These are phyloP conservation scores for Reinhardtius hippoglossoides DNA, from an alignment of 2,113 vertebrate genomes.

Conservation along the genomic window DNA sequence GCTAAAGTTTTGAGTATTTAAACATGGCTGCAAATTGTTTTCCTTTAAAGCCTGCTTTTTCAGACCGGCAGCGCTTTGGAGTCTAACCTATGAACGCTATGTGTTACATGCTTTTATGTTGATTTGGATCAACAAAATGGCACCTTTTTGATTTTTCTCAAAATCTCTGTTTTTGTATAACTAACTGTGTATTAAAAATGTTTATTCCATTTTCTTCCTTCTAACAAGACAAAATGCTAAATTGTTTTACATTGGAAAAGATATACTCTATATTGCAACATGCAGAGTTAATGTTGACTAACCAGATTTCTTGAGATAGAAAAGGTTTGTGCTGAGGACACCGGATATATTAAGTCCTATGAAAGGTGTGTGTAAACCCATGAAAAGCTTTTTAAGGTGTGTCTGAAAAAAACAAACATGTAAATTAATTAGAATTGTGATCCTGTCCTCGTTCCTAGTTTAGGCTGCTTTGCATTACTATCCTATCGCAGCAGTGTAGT, in stretches of 20 bases:
- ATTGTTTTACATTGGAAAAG: slow-evolving; percentile 19
- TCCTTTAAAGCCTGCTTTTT: slow-evolving; percentile 47
- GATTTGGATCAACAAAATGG: slow-evolving; percentile 55
- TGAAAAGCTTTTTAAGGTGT: slow-evolving; percentile 8
- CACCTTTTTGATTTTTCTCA: slow-evolving; percentile 31
- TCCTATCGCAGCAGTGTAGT: slow-evolving; percentile 19
- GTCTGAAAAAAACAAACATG: slow-evolving; percentile 11
- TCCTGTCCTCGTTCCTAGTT: slow-evolving; percentile 13
- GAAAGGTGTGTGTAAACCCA: slow-evolving; percentile 24
- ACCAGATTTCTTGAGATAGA: slow-evolving; percentile 27
- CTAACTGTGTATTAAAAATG: slow-evolving; percentile 38
- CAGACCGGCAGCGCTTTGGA: slow-evolving; percentile 40
- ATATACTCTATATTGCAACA: slow-evolving; percentile 5
- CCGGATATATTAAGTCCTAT: slow-evolving; percentile 8
- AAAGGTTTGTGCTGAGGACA: slow-evolving; percentile 8
- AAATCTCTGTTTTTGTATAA: slow-evolving; percentile 43
- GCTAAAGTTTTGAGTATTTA: slow-evolving; percentile 39
- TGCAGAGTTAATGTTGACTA: slow-evolving; percentile 14
- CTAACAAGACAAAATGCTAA: not conserved
- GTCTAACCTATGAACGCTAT: slow-evolving; percentile 61
- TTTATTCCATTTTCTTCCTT: not conserved
- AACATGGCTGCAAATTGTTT: slow-evolving; percentile 38
- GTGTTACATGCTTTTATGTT: slow-evolving; percentile 63
- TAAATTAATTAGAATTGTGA: slow-evolving; percentile 38
- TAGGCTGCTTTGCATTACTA: slow-evolving; percentile 31